Percentiles rank a stretch among this genome's conserved stretches.
Evolutionary conservation across 2,888 invertebrate species (phyloP).

Genomic region (Drosophila mimetica): DNA sequence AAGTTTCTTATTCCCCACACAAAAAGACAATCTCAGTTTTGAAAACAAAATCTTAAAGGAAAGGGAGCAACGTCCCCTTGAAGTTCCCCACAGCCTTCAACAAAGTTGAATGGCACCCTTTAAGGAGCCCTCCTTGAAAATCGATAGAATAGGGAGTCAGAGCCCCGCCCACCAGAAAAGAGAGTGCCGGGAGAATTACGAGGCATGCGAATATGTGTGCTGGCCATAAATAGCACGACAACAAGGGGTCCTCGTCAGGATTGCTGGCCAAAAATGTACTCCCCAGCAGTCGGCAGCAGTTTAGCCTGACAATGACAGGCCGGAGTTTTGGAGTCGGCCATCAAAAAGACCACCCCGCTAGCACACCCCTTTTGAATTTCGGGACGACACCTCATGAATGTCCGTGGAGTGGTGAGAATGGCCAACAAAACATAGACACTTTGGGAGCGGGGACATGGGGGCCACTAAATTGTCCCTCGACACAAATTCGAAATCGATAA

Average conservation of each 20-base stretch:
- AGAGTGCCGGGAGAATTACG: conserved; percentile 31
- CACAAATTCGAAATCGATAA: conserved; percentile 83
- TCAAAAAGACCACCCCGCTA: conserved; percentile 43
- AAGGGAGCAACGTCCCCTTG: background rate
- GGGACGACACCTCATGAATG: conserved; percentile 77
- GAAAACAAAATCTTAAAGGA: background rate
- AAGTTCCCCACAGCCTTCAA: background rate
- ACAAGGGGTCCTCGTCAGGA: conserved; percentile 41
- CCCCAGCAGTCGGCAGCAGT: conserved; percentile 60
- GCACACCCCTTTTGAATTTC: conserved; percentile 18
- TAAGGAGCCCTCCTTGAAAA: conserved; percentile 22
- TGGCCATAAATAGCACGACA: conserved; percentile 45
- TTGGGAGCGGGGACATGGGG: conserved; percentile 24
- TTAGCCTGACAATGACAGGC: conserved; percentile 76
- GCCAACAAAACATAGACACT: conserved; percentile 34
- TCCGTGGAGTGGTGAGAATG: conserved; percentile 47
- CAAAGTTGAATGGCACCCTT: conserved; percentile 13
- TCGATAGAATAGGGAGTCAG: conserved; percentile 29
- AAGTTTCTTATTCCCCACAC: background rate
- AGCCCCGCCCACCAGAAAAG: conserved; percentile 12
- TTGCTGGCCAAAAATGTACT: conserved; percentile 69
- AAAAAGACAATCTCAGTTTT: background rate
- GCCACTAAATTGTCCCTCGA: conserved; percentile 79
- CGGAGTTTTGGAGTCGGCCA: conserved; percentile 58
- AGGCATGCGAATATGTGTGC: conserved; percentile 27